phyloP scores from a whole-genome alignment of 1,140 invertebrate species.

The Drosophila burlai region DNA sequence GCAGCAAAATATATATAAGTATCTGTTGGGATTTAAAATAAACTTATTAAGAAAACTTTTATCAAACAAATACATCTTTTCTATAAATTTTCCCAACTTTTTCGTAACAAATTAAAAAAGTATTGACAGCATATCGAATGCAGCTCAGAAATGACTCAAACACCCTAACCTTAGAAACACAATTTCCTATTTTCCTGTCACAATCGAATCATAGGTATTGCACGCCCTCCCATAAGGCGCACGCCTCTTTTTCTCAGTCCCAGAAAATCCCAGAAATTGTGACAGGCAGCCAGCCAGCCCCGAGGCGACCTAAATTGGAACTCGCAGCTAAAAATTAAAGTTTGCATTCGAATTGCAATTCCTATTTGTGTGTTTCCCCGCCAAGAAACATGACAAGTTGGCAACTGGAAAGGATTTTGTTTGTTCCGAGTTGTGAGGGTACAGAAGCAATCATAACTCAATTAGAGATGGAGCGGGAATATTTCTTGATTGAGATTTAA shows the following conservation, averaged over 20 bases:
- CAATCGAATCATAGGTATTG: conserved; percentile 39
- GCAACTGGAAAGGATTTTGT: conserved; percentile 29
- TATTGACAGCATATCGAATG: background rate
- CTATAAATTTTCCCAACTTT: background rate
- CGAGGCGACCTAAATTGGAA: conserved; percentile 70
- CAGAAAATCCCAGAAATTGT: conserved; percentile 31
- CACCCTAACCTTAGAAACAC: background rate
- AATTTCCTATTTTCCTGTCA: conserved; percentile 23
- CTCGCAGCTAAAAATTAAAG: conserved; percentile 61
- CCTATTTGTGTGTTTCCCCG: conserved; percentile 72
- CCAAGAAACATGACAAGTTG: conserved; percentile 31
- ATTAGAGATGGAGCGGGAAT: conserved; percentile 7
- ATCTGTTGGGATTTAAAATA: no score
- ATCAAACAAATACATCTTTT: background rate
- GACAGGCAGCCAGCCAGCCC: conserved; percentile 63
- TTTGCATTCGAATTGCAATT: conserved; percentile 76
- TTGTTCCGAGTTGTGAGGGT: conserved; percentile 5
- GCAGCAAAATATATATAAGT: no score
- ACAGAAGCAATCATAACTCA: conserved; percentile 50
- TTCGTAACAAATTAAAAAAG: background rate
- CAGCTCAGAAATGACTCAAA: conserved; percentile 7
- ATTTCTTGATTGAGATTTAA: background rate
- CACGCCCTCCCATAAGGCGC: conserved; percentile 14
- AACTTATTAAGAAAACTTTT: no score
- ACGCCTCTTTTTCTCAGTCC: conserved; percentile 41